Evolutionary conservation across 2,888 invertebrate genomes (phyloP).

Genomic region (Deilephila porcellus): DNA sequence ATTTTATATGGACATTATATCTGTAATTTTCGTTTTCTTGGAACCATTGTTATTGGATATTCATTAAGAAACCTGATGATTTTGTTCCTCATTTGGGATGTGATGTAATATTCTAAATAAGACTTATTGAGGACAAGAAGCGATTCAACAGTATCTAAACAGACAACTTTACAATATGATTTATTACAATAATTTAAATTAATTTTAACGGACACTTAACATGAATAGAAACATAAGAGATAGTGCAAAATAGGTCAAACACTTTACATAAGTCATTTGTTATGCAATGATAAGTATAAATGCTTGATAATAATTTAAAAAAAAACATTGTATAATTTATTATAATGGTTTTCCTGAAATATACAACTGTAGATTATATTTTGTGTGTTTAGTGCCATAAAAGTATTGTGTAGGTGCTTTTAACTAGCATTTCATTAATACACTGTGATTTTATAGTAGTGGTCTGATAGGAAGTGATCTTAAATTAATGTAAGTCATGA

Average conservation of each 20-base stretch:
- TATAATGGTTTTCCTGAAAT: too few relatives aligned
- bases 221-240: background rate
- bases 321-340: too few relatives aligned
- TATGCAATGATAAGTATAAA: background rate
- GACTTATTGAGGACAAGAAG: background rate
- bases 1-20: background rate
- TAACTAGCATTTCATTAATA: too few relatives aligned
- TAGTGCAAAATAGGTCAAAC: constrained; percentile 9
- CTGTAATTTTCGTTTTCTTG: background rate
- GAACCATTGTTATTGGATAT: too few relatives aligned
- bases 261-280: constrained; percentile 12
- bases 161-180: background rate
- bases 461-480: too few relatives aligned
- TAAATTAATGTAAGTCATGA: too few relatives aligned
- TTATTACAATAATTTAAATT: constrained; percentile 1
- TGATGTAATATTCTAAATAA: background rate
- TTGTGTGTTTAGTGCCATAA: too few relatives aligned
- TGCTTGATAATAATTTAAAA: too few relatives aligned
- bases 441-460: too few relatives aligned
- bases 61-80: too few relatives aligned
- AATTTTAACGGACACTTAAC: constrained; percentile 1
- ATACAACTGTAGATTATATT: too few relatives aligned
- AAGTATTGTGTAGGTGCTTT: too few relatives aligned
- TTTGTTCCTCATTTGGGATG: background rate
- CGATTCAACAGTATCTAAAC: constrained; percentile 1